Base-by-base conservation (phyloP, 2,888 invertebrate genomes). In the Caenorhabditis sulstoni region DNA sequence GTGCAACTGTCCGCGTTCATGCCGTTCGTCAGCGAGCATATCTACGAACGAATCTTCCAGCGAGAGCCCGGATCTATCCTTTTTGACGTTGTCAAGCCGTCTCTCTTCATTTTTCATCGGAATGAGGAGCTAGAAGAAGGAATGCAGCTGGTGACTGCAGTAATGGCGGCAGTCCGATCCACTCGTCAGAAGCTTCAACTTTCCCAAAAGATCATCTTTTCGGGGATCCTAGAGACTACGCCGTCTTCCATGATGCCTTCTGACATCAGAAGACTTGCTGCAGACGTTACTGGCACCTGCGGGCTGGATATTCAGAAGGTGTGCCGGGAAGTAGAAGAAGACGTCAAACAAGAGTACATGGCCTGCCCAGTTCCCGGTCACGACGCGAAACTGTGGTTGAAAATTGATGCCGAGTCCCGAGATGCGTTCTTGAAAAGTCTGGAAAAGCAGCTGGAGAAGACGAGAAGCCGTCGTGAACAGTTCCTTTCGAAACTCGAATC, bases 1-100 rank as follows among this genome's bases (percentile, higher is more conserved):
- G 82, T 79, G 22, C 83, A 84, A 14, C 78, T 88, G 14, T 81
- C 83, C 18, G 83, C 84, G 12, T 88, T 88, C 73, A 83, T 88
- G 85, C 88, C 88, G 8, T 85, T 87, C 57, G 79, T 87, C 64
- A 76, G 82, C 23, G 84, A 86, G 37, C 67, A 79, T 49, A 70
- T 87, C 2, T 81, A 81, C 50, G 82, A 84, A 23, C 23, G 71
- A 55, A 74, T 85, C 11, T 77, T 81, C 39, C 22, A 61, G 1
- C 44, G 82, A 41, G 83, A 85, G 29, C 50, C 58, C 8, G 82
- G 82, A 47, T 74, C 77, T 9, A 82, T 85, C 35, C 65, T 77
- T 29, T 83, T 79, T 50, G 81, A 81, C 52, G 77, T 85, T 52
- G 81, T 85, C 7, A 85, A 85, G 62, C 76, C 84, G 18, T 82